phyloP scores from a whole-genome alignment of 1,140 invertebrate genomes.

The Melanaphis sacchari region DNA sequence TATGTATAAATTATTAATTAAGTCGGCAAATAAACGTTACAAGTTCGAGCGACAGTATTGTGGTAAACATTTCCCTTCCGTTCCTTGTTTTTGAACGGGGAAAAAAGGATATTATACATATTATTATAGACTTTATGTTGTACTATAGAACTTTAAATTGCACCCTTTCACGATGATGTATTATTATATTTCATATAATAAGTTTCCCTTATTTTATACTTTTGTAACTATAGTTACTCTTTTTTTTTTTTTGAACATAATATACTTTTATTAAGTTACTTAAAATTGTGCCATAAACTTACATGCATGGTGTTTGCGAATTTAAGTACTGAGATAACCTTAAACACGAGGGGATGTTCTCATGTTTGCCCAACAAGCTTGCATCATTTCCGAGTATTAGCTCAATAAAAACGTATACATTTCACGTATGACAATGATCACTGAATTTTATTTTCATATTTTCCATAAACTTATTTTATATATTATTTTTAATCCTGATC shows the following conservation, averaged over 20 bases:
- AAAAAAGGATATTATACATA: not conserved
- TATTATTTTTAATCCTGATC: not conserved
- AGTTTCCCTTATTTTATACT: not conserved
- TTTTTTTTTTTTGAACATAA: not conserved
- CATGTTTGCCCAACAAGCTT: not conserved
- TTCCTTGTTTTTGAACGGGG: too few relatives aligned
- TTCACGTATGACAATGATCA: not conserved
- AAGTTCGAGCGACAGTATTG: too few relatives aligned
- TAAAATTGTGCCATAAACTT: not conserved
- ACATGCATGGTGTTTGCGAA: not conserved
- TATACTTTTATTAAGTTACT: not conserved
- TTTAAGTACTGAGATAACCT: not conserved
- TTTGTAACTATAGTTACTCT: not conserved
- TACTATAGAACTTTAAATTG: not conserved
- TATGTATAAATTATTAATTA: too few relatives aligned
- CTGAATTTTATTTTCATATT: not conserved
- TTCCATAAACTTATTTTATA: not conserved
- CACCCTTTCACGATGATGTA: not conserved
- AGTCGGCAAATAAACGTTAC: too few relatives aligned
- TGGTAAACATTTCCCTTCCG: too few relatives aligned
- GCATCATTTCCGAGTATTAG: not conserved
- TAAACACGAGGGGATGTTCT: not conserved
- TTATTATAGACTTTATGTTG: not conserved
- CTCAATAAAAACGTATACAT: not conserved
- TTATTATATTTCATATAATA: not conserved